These are phyloP conservation scores for Papilio dardanus DNA, from an alignment of 1,140 invertebrate species.

Conservation along the genomic window DNA sequence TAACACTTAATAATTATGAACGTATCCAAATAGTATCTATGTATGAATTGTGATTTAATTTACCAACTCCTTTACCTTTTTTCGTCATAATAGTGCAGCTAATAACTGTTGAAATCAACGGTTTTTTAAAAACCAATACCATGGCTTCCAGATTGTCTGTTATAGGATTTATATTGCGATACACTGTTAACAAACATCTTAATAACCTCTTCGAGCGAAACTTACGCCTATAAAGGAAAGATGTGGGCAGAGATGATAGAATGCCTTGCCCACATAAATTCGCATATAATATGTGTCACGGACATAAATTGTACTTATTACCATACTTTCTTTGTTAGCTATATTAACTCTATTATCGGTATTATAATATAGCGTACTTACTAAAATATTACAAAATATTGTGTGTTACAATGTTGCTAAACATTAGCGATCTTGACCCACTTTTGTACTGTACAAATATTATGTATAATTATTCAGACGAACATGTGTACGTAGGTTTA, in stretches of 20 bases:
- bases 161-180: background rate
- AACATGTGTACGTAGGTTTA: constrained; percentile 26
- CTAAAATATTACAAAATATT: constrained; percentile 26
- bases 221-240: background rate
- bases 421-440: constrained; percentile 49
- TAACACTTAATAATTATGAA: too few species aligned
- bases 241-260: background rate
- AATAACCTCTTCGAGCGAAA: background rate
- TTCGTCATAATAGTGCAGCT: too few species aligned
- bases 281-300: background rate
- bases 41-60: too few species aligned
- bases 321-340: background rate
- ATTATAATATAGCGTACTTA: background rate
- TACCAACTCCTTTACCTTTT: too few species aligned
- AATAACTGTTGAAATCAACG: too few species aligned
- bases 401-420: constrained; percentile 21
- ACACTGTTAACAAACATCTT: background rate
- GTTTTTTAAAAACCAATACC: too few species aligned
- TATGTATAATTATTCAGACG: constrained; percentile 40
- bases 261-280: background rate
- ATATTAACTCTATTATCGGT: background rate
- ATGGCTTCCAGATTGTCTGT: too few species aligned
- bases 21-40: too few species aligned
- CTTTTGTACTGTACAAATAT: constrained; percentile 46
- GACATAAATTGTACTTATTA: background rate